Base-by-base conservation (phyloP, 2,888 invertebrate genomes). In the Caenorhabditis angaria region DNA sequence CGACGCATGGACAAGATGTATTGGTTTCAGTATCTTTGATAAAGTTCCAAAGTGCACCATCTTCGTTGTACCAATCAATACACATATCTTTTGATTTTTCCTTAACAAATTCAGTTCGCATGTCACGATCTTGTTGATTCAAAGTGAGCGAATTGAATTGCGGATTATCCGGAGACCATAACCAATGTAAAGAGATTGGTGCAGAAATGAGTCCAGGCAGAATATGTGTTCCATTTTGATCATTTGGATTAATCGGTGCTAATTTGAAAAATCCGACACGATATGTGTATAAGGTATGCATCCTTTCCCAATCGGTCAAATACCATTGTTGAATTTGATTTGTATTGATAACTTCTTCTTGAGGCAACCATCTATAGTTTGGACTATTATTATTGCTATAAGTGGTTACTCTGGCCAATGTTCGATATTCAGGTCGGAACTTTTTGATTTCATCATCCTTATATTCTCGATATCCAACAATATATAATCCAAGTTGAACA, bases 1-100 rank as follows among this genome's bases (percentile, higher is more conserved):
- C 88, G 0, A 92, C 94, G 87, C 97, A 99, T 0, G 97, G 97
- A 64, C 87, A 87, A 0, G 85, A 85, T 1, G 83, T 77, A 71
- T 88, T 88, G n/a, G 85, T 87, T 61, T 87, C 87, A 10, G 84
- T 84, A 61, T 86, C 86, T 12, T 82, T 74, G 53, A 86, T 82
- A 75, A 86, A 86, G 69, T 87, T 86, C 76, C 73, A 82, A 50
- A 84, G 80, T 12, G 85, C 85, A 12, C 86, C 86, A 67, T 86
- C 86, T 56, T 87, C 85, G 62, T 86, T 82, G 76, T 83, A 86
- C 80, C 86, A 86, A 57, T 86, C 86, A 61, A 85, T 83, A 50
- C 86, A 86, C 86, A 86, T 86, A 59, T 86, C 78, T n/a, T 70
- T 71, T 1, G 86, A 80, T 61, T 86, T 85, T 62, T 85, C 70